Evolutionary conservation across 2,797 vertebrate species (phyloP).

Genomic region (Sebastes itinus): DNA sequence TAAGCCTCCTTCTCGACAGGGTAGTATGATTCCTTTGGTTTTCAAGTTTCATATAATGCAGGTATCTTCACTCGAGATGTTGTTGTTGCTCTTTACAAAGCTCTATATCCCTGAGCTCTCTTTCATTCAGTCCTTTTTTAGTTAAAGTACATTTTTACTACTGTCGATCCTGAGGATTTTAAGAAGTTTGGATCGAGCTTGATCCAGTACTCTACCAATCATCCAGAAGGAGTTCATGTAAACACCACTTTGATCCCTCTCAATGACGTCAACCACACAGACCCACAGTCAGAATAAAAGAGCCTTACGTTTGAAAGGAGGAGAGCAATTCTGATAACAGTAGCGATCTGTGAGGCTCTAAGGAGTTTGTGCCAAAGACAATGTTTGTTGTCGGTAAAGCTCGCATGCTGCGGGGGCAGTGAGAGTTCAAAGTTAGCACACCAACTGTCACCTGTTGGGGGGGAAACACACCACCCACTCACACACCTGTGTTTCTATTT

Average conservation of each 20-base stretch:
- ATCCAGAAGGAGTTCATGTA: constrained; percentile 29
- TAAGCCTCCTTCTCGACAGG: no score
- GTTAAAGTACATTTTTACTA: neutral
- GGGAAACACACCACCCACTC: constrained; percentile 44
- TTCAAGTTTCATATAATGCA: no score
- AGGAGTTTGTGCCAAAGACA: constrained; percentile 24
- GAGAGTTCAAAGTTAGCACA: constrained; percentile 55
- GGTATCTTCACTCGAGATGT: no score
- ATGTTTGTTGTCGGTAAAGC: constrained; percentile 58
- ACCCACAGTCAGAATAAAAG: constrained; percentile 40
- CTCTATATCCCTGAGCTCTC: neutral
- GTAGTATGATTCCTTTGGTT: no score
- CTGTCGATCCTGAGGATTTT: neutral
- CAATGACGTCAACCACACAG: constrained; percentile 29
- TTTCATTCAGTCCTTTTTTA: neutral
- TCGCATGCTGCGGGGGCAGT: constrained; percentile 31
- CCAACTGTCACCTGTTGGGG: constrained; percentile 47
- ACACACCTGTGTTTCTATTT: constrained; percentile 46
- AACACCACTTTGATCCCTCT: constrained; percentile 49
- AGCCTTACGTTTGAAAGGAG: constrained; percentile 21
- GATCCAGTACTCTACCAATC: constrained; percentile 15
- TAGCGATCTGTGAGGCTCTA: neutral
- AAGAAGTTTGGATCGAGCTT: neutral
- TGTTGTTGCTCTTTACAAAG: neutral
- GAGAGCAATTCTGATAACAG: constrained; percentile 27